These are phyloP conservation scores for Myrmophylax atrothorax DNA, from an alignment of 2,113 vertebrate species.

Conservation along the genomic window DNA sequence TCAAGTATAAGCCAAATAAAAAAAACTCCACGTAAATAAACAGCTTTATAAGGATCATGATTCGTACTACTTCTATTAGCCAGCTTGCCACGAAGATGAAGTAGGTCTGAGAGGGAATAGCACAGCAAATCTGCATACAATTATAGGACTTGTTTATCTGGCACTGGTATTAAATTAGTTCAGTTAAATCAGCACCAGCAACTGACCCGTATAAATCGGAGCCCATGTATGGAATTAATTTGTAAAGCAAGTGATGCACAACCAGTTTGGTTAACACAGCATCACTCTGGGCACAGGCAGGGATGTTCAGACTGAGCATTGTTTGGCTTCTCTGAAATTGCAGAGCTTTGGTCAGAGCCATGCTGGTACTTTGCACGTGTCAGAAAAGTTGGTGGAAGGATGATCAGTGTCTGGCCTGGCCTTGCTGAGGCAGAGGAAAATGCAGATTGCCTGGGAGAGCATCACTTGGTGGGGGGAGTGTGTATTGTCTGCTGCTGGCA, in stretches of 20 bases:
- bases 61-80: not conserved
- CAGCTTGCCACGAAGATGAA: not conserved
- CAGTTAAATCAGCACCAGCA: accelerated
- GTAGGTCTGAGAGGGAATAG: not conserved
- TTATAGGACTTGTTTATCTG: not conserved
- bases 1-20: not conserved
- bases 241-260: not conserved
- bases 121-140: not conserved
- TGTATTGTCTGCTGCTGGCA: not conserved
- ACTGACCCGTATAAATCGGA: not conserved
- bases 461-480: not conserved
- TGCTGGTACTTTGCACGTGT: accelerated
- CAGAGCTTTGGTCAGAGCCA: not conserved
- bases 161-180: not conserved
- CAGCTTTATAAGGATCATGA: not conserved
- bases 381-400: not conserved
- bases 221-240: accelerated
- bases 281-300: not conserved
- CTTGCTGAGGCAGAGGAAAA: not conserved
- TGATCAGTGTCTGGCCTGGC: not conserved
- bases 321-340: not conserved
- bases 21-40: not conserved
- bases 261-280: not conserved
- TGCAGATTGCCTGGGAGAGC: not conserved
- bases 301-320: accelerated